Evolutionary conservation across 64 coral and sea anemone species (phyloP).

Genomic region (Exaiptasia diaphana): DNA sequence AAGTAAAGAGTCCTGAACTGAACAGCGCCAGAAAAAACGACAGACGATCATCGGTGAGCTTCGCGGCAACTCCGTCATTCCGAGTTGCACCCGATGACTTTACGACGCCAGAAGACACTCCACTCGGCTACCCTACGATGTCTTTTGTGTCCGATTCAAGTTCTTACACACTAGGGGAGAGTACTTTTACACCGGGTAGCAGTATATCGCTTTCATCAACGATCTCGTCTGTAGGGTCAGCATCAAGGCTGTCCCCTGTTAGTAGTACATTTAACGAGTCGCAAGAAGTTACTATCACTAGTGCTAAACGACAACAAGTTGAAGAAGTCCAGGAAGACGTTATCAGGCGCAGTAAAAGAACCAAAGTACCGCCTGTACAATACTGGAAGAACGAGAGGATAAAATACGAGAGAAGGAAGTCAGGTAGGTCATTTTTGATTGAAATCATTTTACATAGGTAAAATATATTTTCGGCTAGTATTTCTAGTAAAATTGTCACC

Average conservation of each 20-base stretch:
- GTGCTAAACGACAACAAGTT: not conserved
- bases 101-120: not conserved
- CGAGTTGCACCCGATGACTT: not conserved
- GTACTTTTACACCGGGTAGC: slow-evolving; percentile 32
- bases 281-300: slow-evolving; percentile 36
- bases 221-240: not conserved
- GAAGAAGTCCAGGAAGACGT: not conserved
- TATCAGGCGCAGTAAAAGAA: slow-evolving; percentile 55
- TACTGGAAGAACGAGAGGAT: slow-evolving; percentile 95
- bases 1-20: not conserved
- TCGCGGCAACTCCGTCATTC: slow-evolving; percentile 53
- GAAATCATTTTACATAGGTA: not conserved
- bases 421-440: slow-evolving; percentile 19
- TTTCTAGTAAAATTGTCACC: not conserved
- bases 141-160: slow-evolving; percentile 44
- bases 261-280: slow-evolving; percentile 3
- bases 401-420: slow-evolving; percentile 76
- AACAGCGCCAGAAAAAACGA: too few relatives aligned
- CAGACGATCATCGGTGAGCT: slow-evolving; percentile 80
- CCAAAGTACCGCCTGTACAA: slow-evolving; percentile 58
- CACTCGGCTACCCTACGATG: not conserved
- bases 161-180: slow-evolving; percentile 15
- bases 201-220: not conserved
- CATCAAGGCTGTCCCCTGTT: not conserved
- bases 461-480: not conserved